phyloP scores from a whole-genome alignment of 2,797 vertebrate species.

The Acestrorhynchus altus region DNA sequence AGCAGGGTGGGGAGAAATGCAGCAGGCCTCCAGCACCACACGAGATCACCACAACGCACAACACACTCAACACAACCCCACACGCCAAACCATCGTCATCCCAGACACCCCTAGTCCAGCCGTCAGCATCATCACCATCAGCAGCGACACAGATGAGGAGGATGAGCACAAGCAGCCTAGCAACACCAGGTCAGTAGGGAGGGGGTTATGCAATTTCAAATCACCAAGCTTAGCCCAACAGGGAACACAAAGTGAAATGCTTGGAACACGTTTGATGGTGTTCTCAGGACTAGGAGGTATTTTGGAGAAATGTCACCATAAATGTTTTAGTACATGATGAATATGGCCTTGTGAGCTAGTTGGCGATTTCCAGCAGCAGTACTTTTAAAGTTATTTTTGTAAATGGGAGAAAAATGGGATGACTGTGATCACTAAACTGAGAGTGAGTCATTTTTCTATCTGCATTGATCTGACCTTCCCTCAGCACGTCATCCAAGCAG shows the following conservation, averaged over 20 bases:
- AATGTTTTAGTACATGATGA: background rate
- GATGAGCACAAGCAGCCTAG: conserved; percentile 90
- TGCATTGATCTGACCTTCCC: background rate
- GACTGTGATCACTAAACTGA: background rate
- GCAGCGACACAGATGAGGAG: conserved; percentile 98
- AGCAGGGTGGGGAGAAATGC: conserved; percentile 56
- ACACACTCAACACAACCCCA: conserved; percentile 66
- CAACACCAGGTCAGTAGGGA: conserved; percentile 83
- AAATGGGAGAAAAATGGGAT: no score
- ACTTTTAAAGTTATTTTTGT: no score
- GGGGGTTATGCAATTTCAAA: background rate
- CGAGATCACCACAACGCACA: conserved; percentile 79
- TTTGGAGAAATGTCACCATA: background rate
- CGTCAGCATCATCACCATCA: conserved; percentile 99
- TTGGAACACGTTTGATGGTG: background rate
- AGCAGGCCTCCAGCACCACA: conserved; percentile 84
- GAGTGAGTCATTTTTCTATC: background rate
- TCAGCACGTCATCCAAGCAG: conserved; percentile 92
- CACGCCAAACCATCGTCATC: conserved; percentile 96
- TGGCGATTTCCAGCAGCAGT: no score
- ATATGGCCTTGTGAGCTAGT: background rate
- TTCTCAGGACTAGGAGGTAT: background rate
- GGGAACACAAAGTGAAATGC: background rate
- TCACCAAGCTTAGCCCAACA: background rate
- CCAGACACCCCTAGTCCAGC: conserved; percentile 97